These are phyloP conservation scores for Syngnathus acus DNA, from an alignment of 2,797 vertebrate species.

Conservation along the genomic window DNA sequence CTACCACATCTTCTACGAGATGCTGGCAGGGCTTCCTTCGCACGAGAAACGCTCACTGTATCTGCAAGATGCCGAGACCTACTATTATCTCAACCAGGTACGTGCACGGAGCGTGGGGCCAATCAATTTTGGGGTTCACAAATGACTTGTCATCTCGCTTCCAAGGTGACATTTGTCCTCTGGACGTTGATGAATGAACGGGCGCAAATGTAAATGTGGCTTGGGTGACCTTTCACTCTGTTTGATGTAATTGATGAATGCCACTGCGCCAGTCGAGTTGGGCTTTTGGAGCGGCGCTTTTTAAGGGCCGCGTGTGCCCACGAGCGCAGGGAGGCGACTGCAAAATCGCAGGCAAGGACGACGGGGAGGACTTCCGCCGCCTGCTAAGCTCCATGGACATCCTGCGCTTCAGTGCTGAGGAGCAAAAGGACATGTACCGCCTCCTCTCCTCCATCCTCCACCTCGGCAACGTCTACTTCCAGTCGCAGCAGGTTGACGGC, in stretches of 20 bases:
- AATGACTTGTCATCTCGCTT: constrained; percentile 30
- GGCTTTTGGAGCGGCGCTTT: not conserved
- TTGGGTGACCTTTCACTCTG: not conserved
- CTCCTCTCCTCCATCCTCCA: constrained; percentile 91
- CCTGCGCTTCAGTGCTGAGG: constrained; percentile 82
- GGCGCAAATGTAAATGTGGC: constrained; percentile 9
- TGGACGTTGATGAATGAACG: constrained; percentile 30
- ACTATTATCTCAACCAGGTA: constrained; percentile 97
- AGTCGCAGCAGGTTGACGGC: constrained; percentile 58
- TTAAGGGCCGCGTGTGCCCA: constrained; percentile 13
- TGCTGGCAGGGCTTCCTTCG: constrained; percentile 85
- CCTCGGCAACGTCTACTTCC: constrained; percentile 92
- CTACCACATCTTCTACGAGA: constrained; percentile 97
- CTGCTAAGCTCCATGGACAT: constrained; percentile 88
- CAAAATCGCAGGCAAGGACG: constrained; percentile 81
- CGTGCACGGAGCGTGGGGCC: not conserved
- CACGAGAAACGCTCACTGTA: constrained; percentile 78
- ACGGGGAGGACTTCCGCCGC: constrained; percentile 81
- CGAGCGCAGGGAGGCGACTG: constrained; percentile 84
- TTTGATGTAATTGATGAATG: not conserved
- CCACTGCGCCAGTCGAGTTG: too few species aligned
- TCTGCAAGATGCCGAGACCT: constrained; percentile 92
- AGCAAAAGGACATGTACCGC: constrained; percentile 86
- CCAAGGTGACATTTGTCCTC: constrained; percentile 28
- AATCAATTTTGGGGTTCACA: constrained; percentile 33